Evolutionary conservation across 2,888 invertebrate genomes (phyloP).

Genomic region (Drosophila aldrichi): DNA sequence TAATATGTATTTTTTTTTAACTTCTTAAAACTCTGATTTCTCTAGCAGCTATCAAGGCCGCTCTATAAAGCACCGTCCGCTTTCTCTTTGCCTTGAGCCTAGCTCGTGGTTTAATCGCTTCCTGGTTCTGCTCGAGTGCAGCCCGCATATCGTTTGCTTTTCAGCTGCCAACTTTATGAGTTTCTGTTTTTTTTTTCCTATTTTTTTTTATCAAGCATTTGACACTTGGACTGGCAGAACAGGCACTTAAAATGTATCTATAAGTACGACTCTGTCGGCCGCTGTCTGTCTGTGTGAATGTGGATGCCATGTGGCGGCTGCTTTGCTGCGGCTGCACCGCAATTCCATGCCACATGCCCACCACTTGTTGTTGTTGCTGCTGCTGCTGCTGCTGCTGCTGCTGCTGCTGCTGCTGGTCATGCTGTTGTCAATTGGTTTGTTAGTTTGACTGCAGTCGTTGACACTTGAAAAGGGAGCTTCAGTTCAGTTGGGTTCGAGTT

Average conservation of each 20-base stretch:
- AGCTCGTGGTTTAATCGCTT: constrained; percentile 26
- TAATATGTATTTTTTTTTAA: no score
- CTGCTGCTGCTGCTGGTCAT: constrained; percentile 40
- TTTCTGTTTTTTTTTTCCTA: constrained; percentile 23
- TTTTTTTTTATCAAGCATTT: constrained; percentile 65
- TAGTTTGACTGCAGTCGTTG: constrained; percentile 71
- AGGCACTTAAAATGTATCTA: constrained; percentile 72
- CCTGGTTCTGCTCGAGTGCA: constrained; percentile 32
- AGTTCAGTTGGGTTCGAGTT: constrained; percentile 14
- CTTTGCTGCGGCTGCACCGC: constrained; percentile 22
- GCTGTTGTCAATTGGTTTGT: constrained; percentile 73
- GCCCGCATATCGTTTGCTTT: constrained; percentile 22
- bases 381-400: constrained; percentile 2
- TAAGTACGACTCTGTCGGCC: constrained; percentile 36
- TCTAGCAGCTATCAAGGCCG: constrained; percentile 24
- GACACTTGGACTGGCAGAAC: constrained; percentile 70
- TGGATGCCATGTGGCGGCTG: constrained; percentile 55
- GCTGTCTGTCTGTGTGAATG: constrained; percentile 22
- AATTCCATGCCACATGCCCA: constrained; percentile 57
- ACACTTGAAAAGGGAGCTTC: constrained; percentile 66
- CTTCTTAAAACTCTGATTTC: not conserved
- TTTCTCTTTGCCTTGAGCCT: constrained; percentile 17
- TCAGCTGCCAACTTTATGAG: constrained; percentile 46
- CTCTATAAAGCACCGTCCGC: constrained; percentile 23
- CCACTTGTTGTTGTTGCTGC: constrained; percentile 37